Evolutionary conservation across 2,797 vertebrate species (phyloP).

Genomic region (Xyrichtys novacula): DNA sequence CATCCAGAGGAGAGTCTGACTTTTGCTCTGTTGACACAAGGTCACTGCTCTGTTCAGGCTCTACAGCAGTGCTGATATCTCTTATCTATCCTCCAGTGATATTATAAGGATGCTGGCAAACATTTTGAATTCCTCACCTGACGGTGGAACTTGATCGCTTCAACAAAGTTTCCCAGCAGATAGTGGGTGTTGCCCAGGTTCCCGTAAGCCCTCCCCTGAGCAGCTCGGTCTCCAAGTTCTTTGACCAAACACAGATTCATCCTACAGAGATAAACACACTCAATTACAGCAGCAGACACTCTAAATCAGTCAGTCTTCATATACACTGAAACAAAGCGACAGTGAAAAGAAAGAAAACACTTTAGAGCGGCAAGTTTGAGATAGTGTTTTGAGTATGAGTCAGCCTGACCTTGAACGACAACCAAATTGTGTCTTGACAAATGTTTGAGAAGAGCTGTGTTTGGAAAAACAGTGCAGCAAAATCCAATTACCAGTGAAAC

Average conservation of each 20-base stretch:
- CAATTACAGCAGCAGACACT: neutral
- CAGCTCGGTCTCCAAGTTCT: slow-evolving; percentile 94
- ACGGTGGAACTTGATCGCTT: slow-evolving; percentile 95
- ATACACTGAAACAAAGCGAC: neutral
- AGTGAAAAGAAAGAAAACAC: neutral
- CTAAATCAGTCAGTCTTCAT: too few species aligned
- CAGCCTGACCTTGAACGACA: neutral
- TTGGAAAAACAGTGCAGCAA: neutral
- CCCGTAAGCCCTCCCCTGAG: slow-evolving; percentile 94
- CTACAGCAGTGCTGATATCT: neutral
- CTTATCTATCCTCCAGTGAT: neutral
- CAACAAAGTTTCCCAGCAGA: slow-evolving; percentile 93
- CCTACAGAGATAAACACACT: slow-evolving; percentile 73
- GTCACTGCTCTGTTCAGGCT: slow-evolving; percentile 9
- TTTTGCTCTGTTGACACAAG: neutral
- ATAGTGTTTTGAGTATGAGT: neutral
- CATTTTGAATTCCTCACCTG: slow-evolving; percentile 87
- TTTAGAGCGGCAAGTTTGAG: neutral
- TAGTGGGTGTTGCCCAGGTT: slow-evolving; percentile 99
- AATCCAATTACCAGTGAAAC: neutral
- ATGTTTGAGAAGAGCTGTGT: neutral
- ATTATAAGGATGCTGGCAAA: neutral
- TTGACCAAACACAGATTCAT: slow-evolving; percentile 96
- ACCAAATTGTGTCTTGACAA: slow-evolving; percentile 3
- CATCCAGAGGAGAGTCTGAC: neutral